These are phyloP conservation scores for Tenthredo mesomela DNA, from an alignment of 2,888 invertebrate species.

Conservation along the genomic window DNA sequence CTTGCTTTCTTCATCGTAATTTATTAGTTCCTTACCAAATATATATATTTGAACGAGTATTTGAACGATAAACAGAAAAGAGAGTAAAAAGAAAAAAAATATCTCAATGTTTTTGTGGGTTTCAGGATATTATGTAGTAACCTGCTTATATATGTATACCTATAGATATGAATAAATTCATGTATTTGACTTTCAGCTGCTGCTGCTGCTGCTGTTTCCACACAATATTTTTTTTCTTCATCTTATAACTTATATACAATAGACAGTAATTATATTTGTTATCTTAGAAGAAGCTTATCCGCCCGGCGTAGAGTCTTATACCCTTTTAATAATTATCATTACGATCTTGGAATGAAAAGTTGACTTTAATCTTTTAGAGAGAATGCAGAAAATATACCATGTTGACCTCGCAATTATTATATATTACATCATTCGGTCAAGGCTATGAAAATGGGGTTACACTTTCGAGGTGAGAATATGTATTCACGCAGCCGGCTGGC, in stretches of 20 bases:
- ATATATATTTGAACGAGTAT: neutral
- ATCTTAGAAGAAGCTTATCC: neutral
- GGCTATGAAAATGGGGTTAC: neutral
- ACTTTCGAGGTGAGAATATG: neutral
- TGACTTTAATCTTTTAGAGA: neutral
- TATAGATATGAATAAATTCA: constrained; percentile 2
- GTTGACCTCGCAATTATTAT: neutral
- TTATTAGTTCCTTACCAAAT: constrained; percentile 1
- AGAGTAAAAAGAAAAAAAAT: neutral
- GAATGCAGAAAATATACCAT: neutral
- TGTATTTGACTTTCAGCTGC: neutral
- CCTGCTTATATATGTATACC: too few species aligned
- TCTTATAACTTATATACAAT: neutral
- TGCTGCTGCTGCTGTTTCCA: too few species aligned
- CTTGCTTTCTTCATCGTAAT: neutral
- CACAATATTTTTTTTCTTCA: neutral
- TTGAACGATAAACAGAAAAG: neutral
- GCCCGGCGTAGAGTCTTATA: neutral
- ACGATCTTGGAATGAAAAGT: neutral
- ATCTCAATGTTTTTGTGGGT: neutral
- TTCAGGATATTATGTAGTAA: too few species aligned
- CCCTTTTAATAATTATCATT: neutral
- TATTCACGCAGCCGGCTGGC: too few species aligned
- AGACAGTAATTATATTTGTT: neutral
- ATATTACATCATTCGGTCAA: constrained; percentile 26